Base-by-base conservation (phyloP, 2,888 invertebrate species). In the Cybosia mesomella region DNA sequence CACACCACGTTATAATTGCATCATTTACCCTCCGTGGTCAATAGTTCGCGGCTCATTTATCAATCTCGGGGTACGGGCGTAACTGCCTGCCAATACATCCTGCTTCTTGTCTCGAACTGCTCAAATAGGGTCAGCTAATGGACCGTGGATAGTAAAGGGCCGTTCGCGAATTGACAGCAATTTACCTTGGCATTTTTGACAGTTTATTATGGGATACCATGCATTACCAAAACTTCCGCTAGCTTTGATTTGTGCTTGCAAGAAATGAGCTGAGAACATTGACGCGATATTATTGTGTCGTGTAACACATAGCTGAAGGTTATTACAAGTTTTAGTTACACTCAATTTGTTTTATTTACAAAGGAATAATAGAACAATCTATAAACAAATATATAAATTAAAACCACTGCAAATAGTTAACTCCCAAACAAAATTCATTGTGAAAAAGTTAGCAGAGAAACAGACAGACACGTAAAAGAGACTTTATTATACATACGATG, bases 1-100 rank as follows among this genome's bases (percentile, higher is more conserved):
- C 57, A 28, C 28, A 49, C 49, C 11, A 5, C n/a, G 64, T 9
- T 62, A 55, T 70, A 57, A 72, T 70, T 62, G 67, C 63, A 54
- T 71, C 67, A 70, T 64, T 75, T 70, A 71, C 72, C 70, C 71
- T 66, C 68, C 64, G 64, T 71, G 28, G 54, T 54, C 63, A 71
- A 59, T 62, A 66, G 68, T 79, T 76, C 66, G 72, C 73, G 78
- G 70, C 67, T 83, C 83, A 80, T 85, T 82, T 80, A 82, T 85
- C 85, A 83, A 72, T 72, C 60, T 59, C 15, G 62, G 74, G 66
- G 79, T 79, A 76, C 75, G 76, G 65, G 62, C 58, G 61, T 73
- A 72, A 73, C 76, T 77, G 69, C 71, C 66, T 32, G 64, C 55
- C 68, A 70, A 43, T 66, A 64, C 74, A 55, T 67, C 70, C 74